Percentiles rank a stretch among this genome's conserved stretches.
These are phyloP conservation scores for Centrocercus urophasianus DNA, from an alignment of 2,113 vertebrate species.

Conservation along the genomic window DNA sequence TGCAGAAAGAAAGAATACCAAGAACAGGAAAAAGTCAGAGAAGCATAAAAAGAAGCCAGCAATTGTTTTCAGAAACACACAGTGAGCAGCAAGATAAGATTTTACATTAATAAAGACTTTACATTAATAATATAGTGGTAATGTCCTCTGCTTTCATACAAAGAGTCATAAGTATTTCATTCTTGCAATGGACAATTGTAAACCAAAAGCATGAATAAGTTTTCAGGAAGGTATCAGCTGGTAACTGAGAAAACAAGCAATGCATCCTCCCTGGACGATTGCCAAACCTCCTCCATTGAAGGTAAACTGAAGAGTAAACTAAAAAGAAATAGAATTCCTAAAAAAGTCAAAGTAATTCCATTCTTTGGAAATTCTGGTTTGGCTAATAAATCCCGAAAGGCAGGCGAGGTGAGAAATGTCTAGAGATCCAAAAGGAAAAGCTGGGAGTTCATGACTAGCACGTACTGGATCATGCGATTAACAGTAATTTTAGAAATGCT, in stretches of 20 bases:
- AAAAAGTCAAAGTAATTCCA: background rate
- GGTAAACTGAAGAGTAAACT: background rate
- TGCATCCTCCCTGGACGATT: background rate
- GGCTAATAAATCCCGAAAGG: background rate
- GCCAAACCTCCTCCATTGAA: background rate
- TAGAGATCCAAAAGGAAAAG: background rate
- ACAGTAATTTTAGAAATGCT: slow-evolving; percentile 58
- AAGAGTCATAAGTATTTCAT: background rate
- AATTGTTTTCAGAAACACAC: background rate
- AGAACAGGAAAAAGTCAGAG: background rate
- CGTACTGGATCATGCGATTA: background rate
- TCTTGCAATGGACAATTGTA: background rate
- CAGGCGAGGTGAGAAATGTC: background rate
- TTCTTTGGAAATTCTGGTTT: background rate
- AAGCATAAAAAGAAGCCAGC: background rate
- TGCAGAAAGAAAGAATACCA: background rate
- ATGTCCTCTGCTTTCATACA: background rate
- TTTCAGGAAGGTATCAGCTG: background rate
- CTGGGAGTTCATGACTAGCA: accelerated
- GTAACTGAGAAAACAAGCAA: background rate
- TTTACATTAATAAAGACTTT: background rate
- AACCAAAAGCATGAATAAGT: background rate
- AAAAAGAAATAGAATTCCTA: background rate
- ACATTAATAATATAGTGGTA: background rate
- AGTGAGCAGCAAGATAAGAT: background rate